Base-by-base conservation (phyloP, 2,113 vertebrate genomes). In the Chunga burmeisteri region DNA sequence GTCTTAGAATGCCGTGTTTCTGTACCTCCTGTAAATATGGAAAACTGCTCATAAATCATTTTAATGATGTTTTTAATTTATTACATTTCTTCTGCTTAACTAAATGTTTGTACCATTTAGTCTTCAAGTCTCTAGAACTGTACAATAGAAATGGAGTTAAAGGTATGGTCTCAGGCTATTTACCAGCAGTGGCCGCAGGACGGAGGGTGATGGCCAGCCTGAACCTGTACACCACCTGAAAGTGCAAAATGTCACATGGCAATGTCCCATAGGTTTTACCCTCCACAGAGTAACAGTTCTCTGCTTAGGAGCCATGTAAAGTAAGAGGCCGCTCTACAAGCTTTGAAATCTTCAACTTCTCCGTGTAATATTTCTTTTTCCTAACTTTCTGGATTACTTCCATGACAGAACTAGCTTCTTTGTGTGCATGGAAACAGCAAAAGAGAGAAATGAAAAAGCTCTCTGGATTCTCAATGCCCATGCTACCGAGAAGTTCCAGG, bases 1-100 rank as follows among this genome's bases (percentile, higher is more conserved):
- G 56, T 44, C 65, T 86, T 50, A 40, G 63, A 58, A 14, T 71
- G 34, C 34, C 65, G 23, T 44, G 38, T 77, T 88, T 78, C 82
- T 58, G 55, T 18, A 50, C 38, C 72, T 93, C 30, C 44, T 79
- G 86, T 92, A 94, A 93, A 93, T 90, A 84, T 1, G 13, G 65
- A 81, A 86, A 92, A 71, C 27, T 36, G 50, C 34, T 91, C 91
- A 92, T 86, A 89, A 93, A 95, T 94, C 4, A 92, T 84, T 79
- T 78, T 34, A 92, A 65, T 4, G 13, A 26, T 68, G 63, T 75
- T 86, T 95, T 92, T 49, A 36, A 65, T 91, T 65, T 75, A 72
- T 74, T 49, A 42, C 11, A 23, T 75, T 91, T 90, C 77, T 86
- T 68, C 50, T 59, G 8, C 42, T 84, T 50, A 75, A 58, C 47